Conservation (phyloP, 2,888 invertebrate species). For the Idaea straminata region DNA sequence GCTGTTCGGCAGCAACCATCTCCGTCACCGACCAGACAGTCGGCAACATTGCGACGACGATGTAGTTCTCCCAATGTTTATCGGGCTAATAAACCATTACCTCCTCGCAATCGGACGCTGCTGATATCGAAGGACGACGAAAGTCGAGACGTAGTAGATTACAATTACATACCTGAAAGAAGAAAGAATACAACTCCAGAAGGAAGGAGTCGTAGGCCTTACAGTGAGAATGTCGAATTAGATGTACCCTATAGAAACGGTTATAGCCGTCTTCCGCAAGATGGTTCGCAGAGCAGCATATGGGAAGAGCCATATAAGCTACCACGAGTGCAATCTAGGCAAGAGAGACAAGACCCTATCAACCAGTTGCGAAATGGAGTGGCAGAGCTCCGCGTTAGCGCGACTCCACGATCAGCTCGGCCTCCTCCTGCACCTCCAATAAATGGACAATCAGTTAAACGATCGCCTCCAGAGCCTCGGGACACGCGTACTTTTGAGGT, state of each 20-base stretch:
- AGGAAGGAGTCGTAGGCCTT: slow-evolving; percentile 60
- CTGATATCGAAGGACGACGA: slow-evolving; percentile 65
- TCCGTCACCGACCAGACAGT: slow-evolving; percentile 63
- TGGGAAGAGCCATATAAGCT: slow-evolving; percentile 74
- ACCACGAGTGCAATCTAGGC: slow-evolving; percentile 64
- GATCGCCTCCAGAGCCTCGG: slow-evolving; percentile 68
- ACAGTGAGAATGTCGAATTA: slow-evolving; percentile 72
- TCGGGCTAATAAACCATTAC: slow-evolving; percentile 50
- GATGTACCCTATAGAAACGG: slow-evolving; percentile 67
- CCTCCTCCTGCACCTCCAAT: slow-evolving; percentile 65
- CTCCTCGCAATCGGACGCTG: slow-evolving; percentile 54
- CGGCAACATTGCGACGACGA: slow-evolving; percentile 59
- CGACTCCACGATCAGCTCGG: slow-evolving; percentile 61
- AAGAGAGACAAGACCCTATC: slow-evolving; percentile 66
- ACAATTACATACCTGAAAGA: slow-evolving; percentile 55
- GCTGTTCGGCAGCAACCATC: slow-evolving; percentile 68
- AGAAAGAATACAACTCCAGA: slow-evolving; percentile 54
- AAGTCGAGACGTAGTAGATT: slow-evolving; percentile 66
- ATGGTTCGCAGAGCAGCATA: slow-evolving; percentile 48
- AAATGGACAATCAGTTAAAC: slow-evolving; percentile 43
- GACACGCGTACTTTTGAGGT: slow-evolving; percentile 73
- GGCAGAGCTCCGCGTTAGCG: slow-evolving; percentile 68
- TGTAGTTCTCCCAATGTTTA: slow-evolving; percentile 75
- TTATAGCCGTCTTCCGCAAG: slow-evolving; percentile 56
- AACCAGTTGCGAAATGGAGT: slow-evolving; percentile 66